These are phyloP conservation scores for Papilio elwesi DNA, from an alignment of 2,888 invertebrate species.

Conservation along the genomic window DNA sequence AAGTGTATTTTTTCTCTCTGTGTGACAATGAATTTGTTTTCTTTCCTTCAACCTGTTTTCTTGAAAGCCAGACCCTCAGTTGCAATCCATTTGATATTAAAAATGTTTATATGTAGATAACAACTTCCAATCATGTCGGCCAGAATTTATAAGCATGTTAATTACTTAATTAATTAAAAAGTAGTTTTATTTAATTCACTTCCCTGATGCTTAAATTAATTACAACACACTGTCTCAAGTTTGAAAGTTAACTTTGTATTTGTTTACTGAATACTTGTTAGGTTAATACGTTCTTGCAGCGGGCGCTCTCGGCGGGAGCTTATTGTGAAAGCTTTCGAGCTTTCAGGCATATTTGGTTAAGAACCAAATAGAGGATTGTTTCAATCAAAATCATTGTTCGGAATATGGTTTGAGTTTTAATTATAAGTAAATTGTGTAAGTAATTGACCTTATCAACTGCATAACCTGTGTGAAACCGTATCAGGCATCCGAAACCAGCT, in stretches of 20 bases:
- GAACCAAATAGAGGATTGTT: neutral
- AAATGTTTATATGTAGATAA: too few species aligned
- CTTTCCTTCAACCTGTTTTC: too few species aligned
- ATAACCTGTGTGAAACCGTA: too few species aligned
- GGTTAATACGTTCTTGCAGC: slow-evolving; percentile 18
- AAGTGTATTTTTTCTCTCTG: too few species aligned
- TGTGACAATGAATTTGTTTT: too few species aligned
- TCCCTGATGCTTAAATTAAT: neutral
- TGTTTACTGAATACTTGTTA: slow-evolving; percentile 12
- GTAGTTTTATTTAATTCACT: neutral
- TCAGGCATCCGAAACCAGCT: too few species aligned
- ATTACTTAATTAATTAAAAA: neutral
- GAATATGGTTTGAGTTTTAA: too few species aligned
- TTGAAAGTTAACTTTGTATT: slow-evolving; percentile 13
- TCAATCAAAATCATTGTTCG: neutral
- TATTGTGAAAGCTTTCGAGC: slow-evolving; percentile 9
- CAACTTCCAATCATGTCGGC: neutral
- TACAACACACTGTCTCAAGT: slow-evolving; percentile 7
- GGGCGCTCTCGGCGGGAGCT: neutral
- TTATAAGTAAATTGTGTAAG: too few species aligned
- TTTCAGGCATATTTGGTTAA: slow-evolving; percentile 9
- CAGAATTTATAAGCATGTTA: neutral
- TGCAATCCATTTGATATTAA: too few species aligned
- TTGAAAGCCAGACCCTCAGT: too few species aligned
- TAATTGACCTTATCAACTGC: too few species aligned